Base-by-base conservation (phyloP, 1,140 invertebrate species). In the Drosophila pseudoobscura region DNA sequence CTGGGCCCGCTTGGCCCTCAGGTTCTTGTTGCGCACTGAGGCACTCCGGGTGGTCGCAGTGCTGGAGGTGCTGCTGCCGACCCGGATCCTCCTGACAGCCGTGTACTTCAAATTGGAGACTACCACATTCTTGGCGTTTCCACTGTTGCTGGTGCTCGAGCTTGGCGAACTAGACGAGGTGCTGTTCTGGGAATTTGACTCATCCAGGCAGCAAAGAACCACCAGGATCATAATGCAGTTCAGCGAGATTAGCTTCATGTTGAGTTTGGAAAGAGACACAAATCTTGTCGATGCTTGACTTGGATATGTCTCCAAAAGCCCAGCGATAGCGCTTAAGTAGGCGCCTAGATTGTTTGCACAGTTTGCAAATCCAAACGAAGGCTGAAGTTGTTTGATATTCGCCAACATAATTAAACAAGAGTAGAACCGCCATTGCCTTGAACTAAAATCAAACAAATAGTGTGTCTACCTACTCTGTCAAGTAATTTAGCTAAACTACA, bases 361-460 rank as follows among this genome's bases (percentile, higher is more conserved):
- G 75, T 77, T 77, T 70, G 74, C 26, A 58, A 74, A 49, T 64
- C 61, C 20, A 17, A 41, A 4, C 43, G 52, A 77, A 77, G 58
- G 64, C 44, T 17, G 13, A 55, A 41, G 60, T 44, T 49, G 41
- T 60, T 54, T 59, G 35, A 51, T 13, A 31, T 46, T n/a, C 22
- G 61, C 54, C 54, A 55, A 74, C 74, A 69, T 20, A 49, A 31
- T 46, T n/a, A 24, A 11, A 5, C 24, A 8, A 55, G 51, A 29
- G 46, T 22, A 39, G 35, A 39, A 5, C 24, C 3, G 24, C 3
- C 35, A 39, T 72, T 41, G 39, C 71, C 71, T 75, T 75, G 70
- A 75, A 75, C 53, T 49, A 44, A 49, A 71, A 75, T 49, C n/a
- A 24, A 41, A 45, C 7, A 44, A 52, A 11, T 56, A 60, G 61